Evolutionary conservation across 2,797 vertebrate genomes (phyloP).

Genomic region (Sparus aurata): DNA sequence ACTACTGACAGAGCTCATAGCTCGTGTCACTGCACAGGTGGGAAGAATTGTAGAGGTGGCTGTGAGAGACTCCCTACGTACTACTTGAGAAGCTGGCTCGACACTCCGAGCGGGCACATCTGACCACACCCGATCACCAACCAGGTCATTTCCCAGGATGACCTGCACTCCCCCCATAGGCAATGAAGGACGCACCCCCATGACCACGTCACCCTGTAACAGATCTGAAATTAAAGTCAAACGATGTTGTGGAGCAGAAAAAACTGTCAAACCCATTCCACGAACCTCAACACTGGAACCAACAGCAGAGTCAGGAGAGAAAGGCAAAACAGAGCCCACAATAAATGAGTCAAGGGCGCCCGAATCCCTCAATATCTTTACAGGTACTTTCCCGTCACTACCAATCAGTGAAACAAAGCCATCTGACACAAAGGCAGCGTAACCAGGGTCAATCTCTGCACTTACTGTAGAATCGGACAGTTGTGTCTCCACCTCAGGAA

Average conservation of each 20-base stretch:
- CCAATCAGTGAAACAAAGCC: too few relatives aligned
- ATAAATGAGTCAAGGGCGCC: too few relatives aligned
- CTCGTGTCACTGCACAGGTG: background rate
- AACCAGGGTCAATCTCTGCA: too few relatives aligned
- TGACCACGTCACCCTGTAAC: background rate
- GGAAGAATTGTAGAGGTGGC: background rate
- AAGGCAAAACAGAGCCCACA: too few relatives aligned
- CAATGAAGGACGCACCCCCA: background rate
- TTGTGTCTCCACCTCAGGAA: too few relatives aligned
- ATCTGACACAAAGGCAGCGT: too few relatives aligned
- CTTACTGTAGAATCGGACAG: too few relatives aligned
- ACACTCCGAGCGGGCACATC: background rate
- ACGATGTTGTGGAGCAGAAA: background rate
- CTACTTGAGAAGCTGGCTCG: background rate
- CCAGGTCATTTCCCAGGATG: background rate
- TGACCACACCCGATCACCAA: background rate
- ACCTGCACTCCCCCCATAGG: background rate
- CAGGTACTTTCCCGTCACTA: too few relatives aligned
- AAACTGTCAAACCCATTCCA: background rate
- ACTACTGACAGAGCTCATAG: background rate
- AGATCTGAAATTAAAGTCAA: background rate
- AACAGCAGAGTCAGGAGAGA: too few relatives aligned
- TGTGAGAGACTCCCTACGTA: background rate
- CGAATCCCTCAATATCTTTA: too few relatives aligned
- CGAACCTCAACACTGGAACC: too few relatives aligned